These are phyloP conservation scores for Leptinotarsa defecta DNA, from an alignment of 1,140 invertebrate genomes.

Conservation along the genomic window DNA sequence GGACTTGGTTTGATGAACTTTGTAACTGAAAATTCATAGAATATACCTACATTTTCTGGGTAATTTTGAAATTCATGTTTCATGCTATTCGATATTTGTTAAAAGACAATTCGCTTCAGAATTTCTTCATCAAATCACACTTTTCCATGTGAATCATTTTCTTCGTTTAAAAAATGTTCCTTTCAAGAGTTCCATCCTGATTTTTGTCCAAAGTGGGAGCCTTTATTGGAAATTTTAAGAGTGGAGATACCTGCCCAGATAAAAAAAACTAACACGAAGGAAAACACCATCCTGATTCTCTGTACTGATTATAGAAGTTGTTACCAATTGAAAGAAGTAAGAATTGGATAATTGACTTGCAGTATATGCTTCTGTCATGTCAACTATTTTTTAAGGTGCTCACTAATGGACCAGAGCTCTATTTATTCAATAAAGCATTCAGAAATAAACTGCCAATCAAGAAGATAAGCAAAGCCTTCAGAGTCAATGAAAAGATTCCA, in stretches of 20 bases:
- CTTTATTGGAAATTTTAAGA: slow-evolving; percentile 76
- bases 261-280: slow-evolving; percentile 57
- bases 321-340: slow-evolving; percentile 72
- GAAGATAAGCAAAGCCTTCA: slow-evolving; percentile 60
- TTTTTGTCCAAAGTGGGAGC: slow-evolving; percentile 87
- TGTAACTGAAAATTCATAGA: too few species aligned
- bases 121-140: too few species aligned
- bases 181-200: slow-evolving; percentile 77
- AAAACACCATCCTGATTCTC: slow-evolving; percentile 77
- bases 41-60: too few species aligned
- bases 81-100: too few species aligned
- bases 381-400: slow-evolving; percentile 59
- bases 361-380: too few species aligned
- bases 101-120: too few species aligned
- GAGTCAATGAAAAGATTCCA: slow-evolving; percentile 38
- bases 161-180: neutral
- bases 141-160: too few species aligned
- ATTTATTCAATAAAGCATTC: slow-evolving; percentile 63
- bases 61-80: too few species aligned
- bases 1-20: too few species aligned
- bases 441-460: slow-evolving; percentile 62
- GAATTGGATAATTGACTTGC: neutral
- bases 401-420: slow-evolving; percentile 69
- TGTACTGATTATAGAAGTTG: slow-evolving; percentile 83
- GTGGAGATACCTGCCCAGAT: slow-evolving; percentile 77